These are phyloP conservation scores for Dorcus parallelipipedus DNA, from an alignment of 2,888 invertebrate species.

Conservation along the genomic window DNA sequence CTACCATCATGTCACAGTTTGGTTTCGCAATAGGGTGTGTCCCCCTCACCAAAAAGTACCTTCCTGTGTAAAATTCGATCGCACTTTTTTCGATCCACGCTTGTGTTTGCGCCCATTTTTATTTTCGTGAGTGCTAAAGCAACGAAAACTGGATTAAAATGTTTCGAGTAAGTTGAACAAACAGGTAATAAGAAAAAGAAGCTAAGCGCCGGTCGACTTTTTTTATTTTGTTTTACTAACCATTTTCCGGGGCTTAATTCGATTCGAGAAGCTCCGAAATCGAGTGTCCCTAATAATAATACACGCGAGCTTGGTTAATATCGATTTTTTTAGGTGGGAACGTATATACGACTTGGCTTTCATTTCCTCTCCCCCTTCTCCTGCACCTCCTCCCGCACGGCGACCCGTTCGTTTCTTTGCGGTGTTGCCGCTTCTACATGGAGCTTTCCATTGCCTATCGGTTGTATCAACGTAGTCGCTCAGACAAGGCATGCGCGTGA, in stretches of 20 bases:
- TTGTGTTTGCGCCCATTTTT: too few relatives aligned
- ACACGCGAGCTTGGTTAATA: not conserved
- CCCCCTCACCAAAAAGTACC: too few relatives aligned
- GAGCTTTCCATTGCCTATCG: slow-evolving; percentile 41
- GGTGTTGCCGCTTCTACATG: slow-evolving; percentile 39
- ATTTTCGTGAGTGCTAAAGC: not conserved
- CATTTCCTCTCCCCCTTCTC: slow-evolving; percentile 11
- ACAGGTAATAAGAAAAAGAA: not conserved
- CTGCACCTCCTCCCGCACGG: slow-evolving; percentile 30
- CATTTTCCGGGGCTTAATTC: not conserved
- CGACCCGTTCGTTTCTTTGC: slow-evolving; percentile 26
- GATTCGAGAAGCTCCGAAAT: not conserved
- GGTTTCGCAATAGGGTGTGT: too few relatives aligned
- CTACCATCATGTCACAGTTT: too few relatives aligned
- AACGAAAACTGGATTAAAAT: not conserved
- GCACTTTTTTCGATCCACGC: too few relatives aligned
- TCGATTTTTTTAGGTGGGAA: not conserved
- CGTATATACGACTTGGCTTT: slow-evolving; percentile 6
- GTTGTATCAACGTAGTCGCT: slow-evolving; percentile 37
- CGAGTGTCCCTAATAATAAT: not conserved
- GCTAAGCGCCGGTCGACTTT: too few relatives aligned
- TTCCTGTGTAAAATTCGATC: too few relatives aligned
- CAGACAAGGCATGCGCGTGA: slow-evolving; percentile 3
- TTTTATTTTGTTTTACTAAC: not conserved
- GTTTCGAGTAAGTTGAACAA: not conserved